Base-by-base conservation (phyloP, 2,888 invertebrate species). In the Teinopalpus imperialis region DNA sequence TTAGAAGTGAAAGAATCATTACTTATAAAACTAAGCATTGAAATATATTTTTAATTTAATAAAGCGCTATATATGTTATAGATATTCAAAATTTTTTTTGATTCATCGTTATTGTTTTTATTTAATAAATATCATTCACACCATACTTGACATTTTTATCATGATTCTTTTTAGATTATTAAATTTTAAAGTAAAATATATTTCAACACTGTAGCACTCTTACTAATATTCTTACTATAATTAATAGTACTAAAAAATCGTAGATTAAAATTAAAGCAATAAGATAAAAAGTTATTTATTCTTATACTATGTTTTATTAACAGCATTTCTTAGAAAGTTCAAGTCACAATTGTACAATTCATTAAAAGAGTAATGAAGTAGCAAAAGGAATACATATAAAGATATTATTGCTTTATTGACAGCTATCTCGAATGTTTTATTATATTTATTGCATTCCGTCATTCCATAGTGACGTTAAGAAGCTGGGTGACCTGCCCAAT, bases 211-310 rank as follows among this genome's bases (percentile, higher is more conserved):
- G 76, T 66, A 66, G 69, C 69, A 69, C 71, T 70, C 74, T 81
- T 78, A 80, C 49, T n/a, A n/a, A n/a, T n/a, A n/a, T n/a, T n/a
- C n/a, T n/a, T n/a, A n/a, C n/a, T n/a, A n/a, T n/a, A n/a, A n/a
- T n/a, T n/a, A 56, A 46, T 64, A 69, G 61, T 69, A 53, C 56
- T 64, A 59, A 66, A 60, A 66, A 61, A 57, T 49, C 12, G 39
- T 50, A 74, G 52, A 70, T 43, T 70, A 72, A 74, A 76, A 75
- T 73, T 73, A 77, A 81, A 82, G 81, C 81, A 69, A 74, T 65
- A 54, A 53, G 59, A 63, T 57, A 58, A 56, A 61, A 51, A 51
- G 50, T 54, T 57, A 50, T 53, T 56, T n/a, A 37, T 37, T 40
- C 20, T 36, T 47, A 54, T 49, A 51, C 49, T 67, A 67, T 50